Evolutionary conservation across 2,797 vertebrate species (phyloP), one percentile per base, ranked within the genome.

Genomic region (Epinephelus coioides): DNA sequence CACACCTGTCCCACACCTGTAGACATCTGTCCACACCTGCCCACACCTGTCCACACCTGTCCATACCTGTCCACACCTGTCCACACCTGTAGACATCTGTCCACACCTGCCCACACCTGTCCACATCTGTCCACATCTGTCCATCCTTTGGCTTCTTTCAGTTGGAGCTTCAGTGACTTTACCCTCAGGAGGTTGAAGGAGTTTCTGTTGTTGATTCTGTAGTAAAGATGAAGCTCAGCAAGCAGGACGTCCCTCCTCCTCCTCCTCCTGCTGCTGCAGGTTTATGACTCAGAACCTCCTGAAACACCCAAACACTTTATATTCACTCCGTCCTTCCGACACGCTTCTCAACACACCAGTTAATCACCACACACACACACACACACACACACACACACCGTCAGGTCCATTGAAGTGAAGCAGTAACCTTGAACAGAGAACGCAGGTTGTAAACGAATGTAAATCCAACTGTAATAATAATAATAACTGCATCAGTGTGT

Each of bases 341-440:
- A 89, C 73, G 73, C 81, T 84, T 17, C 76, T 71, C 57, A 64
- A 61, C 43, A 50, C 73, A 1, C 38, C 15, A 79, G 69, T 77
- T 85, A 87, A 87, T 93, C 92, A 86, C 73, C 85, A 65, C 73
- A 84, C 89, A 89, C 86, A 84, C 86, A 89, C 38, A 56, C n/a
- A 57, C n/a, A 56, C 18, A 69, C 25, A 64, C 54, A 73, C 27
- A 61, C 54, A 62, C 49, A 43, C 49, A 9, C 38, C 27, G 34
- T 34, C 81, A 70, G 61, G 40, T 78, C 47, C 61, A 50, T 11
- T 68, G 61, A 53, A 75, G 69, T 69, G 68, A 84, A 60, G 68
- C 57, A 23, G 23, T 86, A 86, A 88, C 87, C 87, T 89, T 89
- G 81, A 88, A 69, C 40, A 66, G 73, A 72, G 73, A 34, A 34